Base-by-base conservation (phyloP, 1,140 invertebrate genomes). In the Hyles euphorbiae region DNA sequence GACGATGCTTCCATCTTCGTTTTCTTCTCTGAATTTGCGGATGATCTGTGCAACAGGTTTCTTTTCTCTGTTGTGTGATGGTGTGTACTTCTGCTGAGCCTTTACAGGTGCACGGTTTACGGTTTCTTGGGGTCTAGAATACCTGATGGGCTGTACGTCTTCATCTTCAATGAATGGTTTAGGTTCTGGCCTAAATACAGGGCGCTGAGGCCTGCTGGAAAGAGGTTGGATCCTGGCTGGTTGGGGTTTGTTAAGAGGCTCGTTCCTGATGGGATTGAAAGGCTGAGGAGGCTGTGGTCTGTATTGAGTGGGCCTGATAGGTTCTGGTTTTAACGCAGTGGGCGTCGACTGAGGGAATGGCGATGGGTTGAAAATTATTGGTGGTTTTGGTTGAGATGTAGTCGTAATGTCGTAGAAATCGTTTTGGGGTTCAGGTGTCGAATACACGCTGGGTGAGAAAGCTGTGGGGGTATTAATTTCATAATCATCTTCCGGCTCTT, bases 1-100 rank as follows among this genome's bases (percentile, higher is more conserved):
- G 0, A 94, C 94, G 58, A 96, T 96, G 63, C 93, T 95, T 5
- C 95, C 95, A 67, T 96, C 95, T 45, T 92, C 89, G 70, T 95
- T 95, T 71, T 95, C 95, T 54, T 95, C 94, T 49, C 94, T 91
- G 84, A 93, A 96, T 89, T 93, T 93, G 44, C 92, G 89, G 52
- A 93, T 88, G 65, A 94, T 94, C 89, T 95, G 94, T 10, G 93
- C 92, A 1, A 94, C 93, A 2, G 94, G 93, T 70, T 94, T 93
- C 69, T 91, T 93, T 58, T 90, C 89, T 49, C 91, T 76, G 9
- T 70, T 62, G 51, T 83, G 74, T 7, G 76, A 68, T 47, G 78
- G 70, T 6, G 63, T 64, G 62, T 87, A 88, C 68, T 81, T 89
- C 58, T 82, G 80, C 57, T 77, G 78, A 43, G 85, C 72, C 60